A percentile compares a stretch with the other conserved stretches of the same genome.
Conservation (phyloP, 2,797 vertebrate species). For the Halcyon smyrnensis region DNA sequence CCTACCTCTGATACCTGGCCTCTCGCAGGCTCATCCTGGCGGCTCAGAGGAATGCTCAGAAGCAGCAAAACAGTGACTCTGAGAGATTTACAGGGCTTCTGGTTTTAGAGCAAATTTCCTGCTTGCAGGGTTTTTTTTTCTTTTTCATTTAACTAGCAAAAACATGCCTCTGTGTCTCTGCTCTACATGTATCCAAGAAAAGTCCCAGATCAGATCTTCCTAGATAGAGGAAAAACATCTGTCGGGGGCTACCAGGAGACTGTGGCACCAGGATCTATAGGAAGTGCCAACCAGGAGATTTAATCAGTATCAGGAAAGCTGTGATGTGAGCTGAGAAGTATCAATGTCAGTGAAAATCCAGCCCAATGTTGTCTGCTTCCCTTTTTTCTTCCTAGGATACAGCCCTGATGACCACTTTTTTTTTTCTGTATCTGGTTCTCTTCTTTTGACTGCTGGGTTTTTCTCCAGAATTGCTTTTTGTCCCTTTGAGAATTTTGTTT, state of each 20-base stretch:
- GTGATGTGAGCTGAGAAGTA: background rate
- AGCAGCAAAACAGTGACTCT: background rate
- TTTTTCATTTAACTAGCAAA: background rate
- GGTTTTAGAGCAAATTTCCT: background rate
- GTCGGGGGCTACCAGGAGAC: background rate
- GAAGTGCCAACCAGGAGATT: background rate
- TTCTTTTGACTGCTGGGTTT: background rate
- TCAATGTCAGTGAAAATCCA: background rate
- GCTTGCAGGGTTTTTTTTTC: background rate
- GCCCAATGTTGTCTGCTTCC: background rate
- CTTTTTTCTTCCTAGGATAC: background rate
- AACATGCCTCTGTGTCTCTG: background rate
- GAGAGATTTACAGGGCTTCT: background rate
- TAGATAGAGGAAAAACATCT: background rate
- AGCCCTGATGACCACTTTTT: background rate
- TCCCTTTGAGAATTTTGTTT: background rate
- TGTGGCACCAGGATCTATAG: background rate
- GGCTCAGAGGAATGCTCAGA: background rate
- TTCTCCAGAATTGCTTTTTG: background rate
- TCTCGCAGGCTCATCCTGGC: background rate
- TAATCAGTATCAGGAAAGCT: background rate
- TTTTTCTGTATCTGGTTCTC: background rate
- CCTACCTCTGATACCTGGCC: background rate
- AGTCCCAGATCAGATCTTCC: background rate
- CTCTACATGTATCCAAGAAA: background rate